A percentile compares a stretch with the other conserved stretches of the same genome.
Evolutionary conservation across 2,888 invertebrate genomes (phyloP).

Genomic region (Erebia aethiops): DNA sequence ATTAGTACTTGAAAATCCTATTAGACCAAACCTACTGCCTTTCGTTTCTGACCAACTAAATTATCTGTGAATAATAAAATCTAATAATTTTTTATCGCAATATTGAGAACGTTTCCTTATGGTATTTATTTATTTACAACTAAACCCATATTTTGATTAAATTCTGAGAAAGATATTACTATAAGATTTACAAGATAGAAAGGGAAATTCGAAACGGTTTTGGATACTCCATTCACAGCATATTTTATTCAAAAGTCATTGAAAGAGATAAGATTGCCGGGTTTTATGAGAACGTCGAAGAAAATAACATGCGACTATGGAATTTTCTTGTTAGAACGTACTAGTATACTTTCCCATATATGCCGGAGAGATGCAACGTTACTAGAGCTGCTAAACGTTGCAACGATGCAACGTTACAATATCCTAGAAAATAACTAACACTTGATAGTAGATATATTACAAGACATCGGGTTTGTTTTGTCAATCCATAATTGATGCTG

Average conservation of each 20-base stretch:
- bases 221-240: conserved; percentile 45
- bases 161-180: not conserved
- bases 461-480: too few relatives aligned
- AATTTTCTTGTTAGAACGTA: conserved; percentile 54
- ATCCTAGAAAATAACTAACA: too few relatives aligned
- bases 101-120: too few relatives aligned
- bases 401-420: too few relatives aligned
- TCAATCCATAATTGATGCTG: too few relatives aligned
- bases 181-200: conserved; percentile 19
- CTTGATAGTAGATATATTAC: too few relatives aligned
- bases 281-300: conserved; percentile 66
- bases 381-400: too few relatives aligned
- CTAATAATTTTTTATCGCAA: too few relatives aligned
- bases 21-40: too few relatives aligned
- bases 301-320: conserved; percentile 70
- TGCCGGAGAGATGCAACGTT: conserved; percentile 40
- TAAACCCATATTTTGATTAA: not conserved
- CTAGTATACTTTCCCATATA: conserved; percentile 55
- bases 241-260: conserved; percentile 61
- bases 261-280: conserved; percentile 62
- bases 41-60: too few relatives aligned
- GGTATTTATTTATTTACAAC: not conserved
- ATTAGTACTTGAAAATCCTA: too few relatives aligned
- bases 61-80: too few relatives aligned
- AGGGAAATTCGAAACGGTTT: conserved; percentile 29